These are phyloP conservation scores for Rhagoletis pomonella DNA, from an alignment of 1,140 invertebrate genomes.

Conservation along the genomic window DNA sequence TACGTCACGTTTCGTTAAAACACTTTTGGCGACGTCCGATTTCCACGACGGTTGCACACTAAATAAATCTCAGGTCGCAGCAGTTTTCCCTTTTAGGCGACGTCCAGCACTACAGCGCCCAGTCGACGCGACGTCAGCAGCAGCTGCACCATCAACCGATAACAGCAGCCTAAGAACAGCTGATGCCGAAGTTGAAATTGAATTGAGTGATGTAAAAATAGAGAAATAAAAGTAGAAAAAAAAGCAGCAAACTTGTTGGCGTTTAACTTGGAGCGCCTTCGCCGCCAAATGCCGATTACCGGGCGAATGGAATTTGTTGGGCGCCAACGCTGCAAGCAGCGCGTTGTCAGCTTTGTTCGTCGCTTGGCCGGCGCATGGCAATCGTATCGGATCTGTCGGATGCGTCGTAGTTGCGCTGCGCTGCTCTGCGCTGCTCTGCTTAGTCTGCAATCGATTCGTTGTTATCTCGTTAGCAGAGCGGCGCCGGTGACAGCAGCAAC, in stretches of 20 bases:
- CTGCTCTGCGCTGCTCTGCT: constrained; percentile 28
- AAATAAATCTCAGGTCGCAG: constrained; percentile 59
- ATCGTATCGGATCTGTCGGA: not conserved
- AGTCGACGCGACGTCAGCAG: not conserved
- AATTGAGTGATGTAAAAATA: not conserved
- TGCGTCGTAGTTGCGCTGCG: not conserved
- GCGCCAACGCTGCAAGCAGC: not conserved
- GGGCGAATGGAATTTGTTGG: not conserved
- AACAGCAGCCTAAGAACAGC: not conserved
- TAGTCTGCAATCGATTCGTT: constrained; percentile 10
- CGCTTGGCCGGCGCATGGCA: constrained; percentile 8
- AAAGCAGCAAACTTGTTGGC: not conserved
- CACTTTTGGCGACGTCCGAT: constrained; percentile 47
- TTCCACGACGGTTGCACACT: constrained; percentile 58
- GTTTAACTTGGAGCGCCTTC: not conserved
- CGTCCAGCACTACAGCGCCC: constrained; percentile 29
- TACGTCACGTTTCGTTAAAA: not conserved
- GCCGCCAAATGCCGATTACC: constrained; percentile 12
- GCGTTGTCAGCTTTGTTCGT: too few species aligned
- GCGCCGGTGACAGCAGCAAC: not conserved
- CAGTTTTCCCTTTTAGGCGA: constrained; percentile 42
- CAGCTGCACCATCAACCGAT: not conserved
- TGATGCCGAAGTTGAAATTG: constrained; percentile 35
- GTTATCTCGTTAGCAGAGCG: constrained; percentile 1
- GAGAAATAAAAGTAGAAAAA: not conserved